Base-by-base conservation (phyloP, 2,888 invertebrate genomes). In the Globia sparganii region DNA sequence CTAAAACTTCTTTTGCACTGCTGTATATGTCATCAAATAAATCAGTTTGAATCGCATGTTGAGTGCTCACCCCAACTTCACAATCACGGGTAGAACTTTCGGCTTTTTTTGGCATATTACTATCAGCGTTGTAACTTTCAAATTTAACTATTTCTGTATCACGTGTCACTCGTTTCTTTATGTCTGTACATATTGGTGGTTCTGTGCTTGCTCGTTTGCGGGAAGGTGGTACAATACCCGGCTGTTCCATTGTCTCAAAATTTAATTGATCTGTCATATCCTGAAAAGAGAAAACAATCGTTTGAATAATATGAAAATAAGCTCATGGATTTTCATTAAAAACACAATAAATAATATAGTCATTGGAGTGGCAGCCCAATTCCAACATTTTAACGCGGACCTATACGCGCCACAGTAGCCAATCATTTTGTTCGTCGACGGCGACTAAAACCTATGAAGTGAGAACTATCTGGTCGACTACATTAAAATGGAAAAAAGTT, bases 191-290 rank as follows among this genome's bases (percentile, higher is more conserved):
- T 8, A 4, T 31, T 46, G 25, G 2, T 31, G 25, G 66, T 31
- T 66, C 66, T 31, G 66, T 46, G 46, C 66, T 67, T 31, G 31
- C 8, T 67, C 66, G 31, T 31, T 67, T 67, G 25, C 46, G 46
- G 8, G 66, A 67, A 2, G 25, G 25, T 31, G 31, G 25, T 15
- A 46, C 15, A 46, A 31, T 15, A 31, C 2, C 4, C 25, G 25
- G 15, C 66, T 31, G 46, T 25, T 67, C 66, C 66, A 67, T 66
- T 31, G 46, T 8, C 25, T 1, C 31, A 28, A 6, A 31, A 25
- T 25, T 31, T 0, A 21, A 66, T 21, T 21, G 13, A 25, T 25
- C 31, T 31, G 8, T 25, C 66, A 13, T 25, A 46, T 46, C 46
- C 66, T 67, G 66, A 46, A 31, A 31, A 46, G 4, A 31, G 21